Evolutionary conservation across 2,797 vertebrate genomes (phyloP), one percentile per base, ranked within the genome.

Genomic region (Sarcoramphus papa): DNA sequence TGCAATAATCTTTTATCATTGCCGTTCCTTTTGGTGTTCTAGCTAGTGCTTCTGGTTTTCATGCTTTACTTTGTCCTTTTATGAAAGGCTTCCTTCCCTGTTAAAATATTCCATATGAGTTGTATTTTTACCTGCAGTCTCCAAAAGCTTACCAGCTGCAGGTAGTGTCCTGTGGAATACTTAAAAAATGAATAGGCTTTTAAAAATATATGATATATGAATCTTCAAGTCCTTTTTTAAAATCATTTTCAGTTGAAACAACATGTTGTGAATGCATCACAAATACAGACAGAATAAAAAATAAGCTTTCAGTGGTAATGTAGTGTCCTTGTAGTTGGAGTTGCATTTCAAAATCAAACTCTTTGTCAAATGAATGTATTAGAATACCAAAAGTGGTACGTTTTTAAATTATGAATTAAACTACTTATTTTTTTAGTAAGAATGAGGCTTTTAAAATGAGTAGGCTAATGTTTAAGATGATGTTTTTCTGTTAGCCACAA

Each of bases 321-420:
- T 84, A 68, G 33, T 43, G 21, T 80, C 27, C 31, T 74, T 45
- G 15, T 76, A 62, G 65, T n/a, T 86, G 65, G 78, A 89, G 31
- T 90, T 88, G 75, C 60, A 76, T 70, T 97, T 70, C 63, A 95
- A 87, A 94, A 80, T 63, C 12, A 35, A 72, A 35, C 30, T 83
- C 48, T 87, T 45, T 77, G 28, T 50, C 48, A 75, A 68, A 83
- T 43, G 7, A 73, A 25, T 80, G 23, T 90, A 59, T 65, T 57
- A 80, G 33, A 93, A 47, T 78, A 82, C 25, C 40, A 85, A 91
- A 90, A 87, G 23, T 67, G 82, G 28, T 56, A 51, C 79, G 40
- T 57, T 94, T 96, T 95, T 62, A 82, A 93, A 88, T 95, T 91
- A 77, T 94, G 25, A 81, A 81, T 76, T 47, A n/a, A 88, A 60